Evolutionary conservation across 2,797 vertebrate species (phyloP), one percentile per base, ranked within the genome.

Genomic region (Eutrigla gurnardus): DNA sequence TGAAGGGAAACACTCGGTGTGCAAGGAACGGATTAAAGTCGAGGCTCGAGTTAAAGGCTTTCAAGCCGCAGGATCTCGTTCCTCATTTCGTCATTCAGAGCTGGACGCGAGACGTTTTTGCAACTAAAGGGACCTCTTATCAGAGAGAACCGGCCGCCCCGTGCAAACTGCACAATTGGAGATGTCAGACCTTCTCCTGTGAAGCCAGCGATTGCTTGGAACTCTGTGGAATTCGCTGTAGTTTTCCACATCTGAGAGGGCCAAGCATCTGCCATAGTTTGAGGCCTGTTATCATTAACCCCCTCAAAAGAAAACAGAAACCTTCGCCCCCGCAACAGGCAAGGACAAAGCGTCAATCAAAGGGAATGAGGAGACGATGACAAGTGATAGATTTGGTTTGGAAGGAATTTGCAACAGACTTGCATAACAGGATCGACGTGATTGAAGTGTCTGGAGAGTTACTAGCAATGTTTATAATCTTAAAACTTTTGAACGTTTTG

Each of bases 211-310:
- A 75, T 72, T 85, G 77, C 83, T 76, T 75, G 81, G 85, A 86
- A 83, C 53, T 43, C 37, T 36, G 42, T 55, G 75, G 81, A 86
- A 80, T 87, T 84, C 65, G 70, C 85, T 70, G 80, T 78, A 78
- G 81, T 89, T 91, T 90, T 90, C 85, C 88, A 89, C 88, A 83
- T 90, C 75, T 75, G 77, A 88, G 49, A 58, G 69, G 76, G 84
- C 88, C 86, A 86, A 86, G 80, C 80, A 88, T 88, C 90, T 88
- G 88, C 81, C 83, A 80, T 58, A 84, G 86, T 85, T 85, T 88
- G 87, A 80, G 61, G 74, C 55, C 79, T 88, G 88, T 92, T 89
- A 89, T 88, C 85, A 86, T 88, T 88, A 90, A 88, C 79, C 91
- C 82, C 54, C 59, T 67, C 60, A 80, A 89, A 88, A 69, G 81